These are phyloP conservation scores for Ispidina lecontei DNA, from an alignment of 2,797 vertebrate species.

Conservation along the genomic window DNA sequence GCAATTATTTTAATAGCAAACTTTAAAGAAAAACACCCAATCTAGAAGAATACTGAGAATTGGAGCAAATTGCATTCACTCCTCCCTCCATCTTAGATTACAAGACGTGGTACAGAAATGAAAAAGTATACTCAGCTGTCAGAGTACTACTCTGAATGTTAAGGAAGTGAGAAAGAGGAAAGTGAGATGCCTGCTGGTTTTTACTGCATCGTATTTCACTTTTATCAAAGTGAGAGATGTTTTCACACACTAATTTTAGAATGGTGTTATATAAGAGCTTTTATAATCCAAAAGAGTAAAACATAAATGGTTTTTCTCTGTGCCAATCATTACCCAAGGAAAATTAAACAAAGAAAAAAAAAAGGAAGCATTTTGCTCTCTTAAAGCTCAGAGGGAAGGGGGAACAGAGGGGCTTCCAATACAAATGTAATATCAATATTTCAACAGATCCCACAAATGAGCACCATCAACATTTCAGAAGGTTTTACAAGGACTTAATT, in stretches of 20 bases:
- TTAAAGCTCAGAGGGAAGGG: neutral
- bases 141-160: neutral
- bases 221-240: neutral
- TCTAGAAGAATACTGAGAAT: neutral
- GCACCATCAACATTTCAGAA: neutral
- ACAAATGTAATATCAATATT: neutral
- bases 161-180: conserved; percentile 29
- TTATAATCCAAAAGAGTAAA: conserved; percentile 10
- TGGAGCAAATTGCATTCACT: neutral
- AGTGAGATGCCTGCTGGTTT: conserved; percentile 25
- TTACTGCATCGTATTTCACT: neutral
- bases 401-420: neutral
- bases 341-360: neutral
- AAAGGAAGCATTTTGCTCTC: neutral
- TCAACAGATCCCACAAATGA: neutral
- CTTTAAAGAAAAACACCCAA: neutral
- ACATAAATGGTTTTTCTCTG: neutral
- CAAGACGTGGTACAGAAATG: neutral
- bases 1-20: neutral
- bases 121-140: neutral
- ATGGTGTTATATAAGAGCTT: conserved; percentile 9
- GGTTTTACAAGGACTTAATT: conserved; percentile 13
- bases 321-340: neutral
- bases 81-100: neutral
- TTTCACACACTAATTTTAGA: conserved; percentile 47